Evolutionary conservation across 2,113 vertebrate genomes (phyloP), one percentile per base, ranked within the genome.

Genomic region (Tragelaphus buxtoni): DNA sequence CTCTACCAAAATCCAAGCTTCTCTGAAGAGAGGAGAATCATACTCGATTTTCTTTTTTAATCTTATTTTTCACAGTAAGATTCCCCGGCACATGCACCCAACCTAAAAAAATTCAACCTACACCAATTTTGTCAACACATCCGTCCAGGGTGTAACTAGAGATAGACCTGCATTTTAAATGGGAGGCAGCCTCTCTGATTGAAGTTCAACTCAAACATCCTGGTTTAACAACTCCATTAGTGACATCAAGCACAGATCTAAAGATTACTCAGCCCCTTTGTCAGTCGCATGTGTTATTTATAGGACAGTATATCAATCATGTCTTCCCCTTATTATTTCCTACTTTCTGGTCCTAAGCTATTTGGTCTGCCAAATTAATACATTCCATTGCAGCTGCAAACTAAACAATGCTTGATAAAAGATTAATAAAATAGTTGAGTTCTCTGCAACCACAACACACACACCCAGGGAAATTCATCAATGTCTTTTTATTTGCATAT

Each of bases 401-500:
- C 97, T 93, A 74, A 98, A 95, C 69, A 98, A 97, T 82, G 94
- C 92, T 90, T 98, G 97, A 98, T 95, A 97, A 97, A 96, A 98
- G 90, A 98, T 97, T 96, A 97, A 98, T 97, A 97, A 98, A 98
- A 98, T 88, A 97, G 97, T 95, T 97, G 92, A 94, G 93, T 45
- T 98, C 98, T 98, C 96, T 97, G 92, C 88, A 98, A 97, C 98
- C 88, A 8, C 96, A 95, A 8, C 94, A 96, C 88, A 96, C 88
- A 94, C 92, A 97, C 58, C 88, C 98, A 98, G 98, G 97, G 97
- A 98, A 98, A 98, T 98, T 98, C 98, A 98, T 99, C 98, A 99
- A 95, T 89, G 96, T 96, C 98, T 98, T 98, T 98, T 97, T 98
- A 98, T 99, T 98, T 99, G 98, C 98, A 98, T 98, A 99, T 98